phyloP scores from a whole-genome alignment of 2,888 invertebrate genomes.

The Himalopsyche anomala region DNA sequence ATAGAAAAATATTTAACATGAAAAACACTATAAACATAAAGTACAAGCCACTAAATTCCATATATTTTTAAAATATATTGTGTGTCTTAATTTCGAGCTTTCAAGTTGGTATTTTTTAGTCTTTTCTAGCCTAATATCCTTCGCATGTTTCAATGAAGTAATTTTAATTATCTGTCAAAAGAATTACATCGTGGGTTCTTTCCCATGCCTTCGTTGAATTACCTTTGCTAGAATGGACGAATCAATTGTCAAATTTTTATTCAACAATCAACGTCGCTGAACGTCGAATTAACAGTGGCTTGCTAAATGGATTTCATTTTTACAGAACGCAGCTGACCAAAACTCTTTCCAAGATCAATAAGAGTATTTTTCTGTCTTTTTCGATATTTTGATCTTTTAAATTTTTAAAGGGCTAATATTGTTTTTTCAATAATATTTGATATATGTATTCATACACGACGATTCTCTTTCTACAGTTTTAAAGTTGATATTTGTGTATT shows the following conservation, averaged over 20 bases:
- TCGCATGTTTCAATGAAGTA: slow-evolving; percentile 43
- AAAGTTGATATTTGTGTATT: no score
- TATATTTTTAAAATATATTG: neutral
- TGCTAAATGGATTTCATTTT: neutral
- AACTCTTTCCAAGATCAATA: no score
- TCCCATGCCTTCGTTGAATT: slow-evolving; percentile 62
- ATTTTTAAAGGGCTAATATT: no score
- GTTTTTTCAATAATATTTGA: no score
- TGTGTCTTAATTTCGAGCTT: neutral
- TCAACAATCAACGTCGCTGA: slow-evolving; percentile 24
- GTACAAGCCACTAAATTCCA: no score
- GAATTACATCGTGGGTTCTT: slow-evolving; percentile 54
- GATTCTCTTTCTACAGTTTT: no score
- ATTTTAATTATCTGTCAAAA: slow-evolving; percentile 40
- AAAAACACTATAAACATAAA: no score
- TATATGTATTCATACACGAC: no score
- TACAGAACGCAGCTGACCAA: neutral
- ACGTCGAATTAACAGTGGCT: slow-evolving; percentile 22
- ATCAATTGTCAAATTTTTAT: slow-evolving; percentile 65
- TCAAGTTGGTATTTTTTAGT: neutral
- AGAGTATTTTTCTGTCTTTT: no score
- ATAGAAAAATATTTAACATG: no score
- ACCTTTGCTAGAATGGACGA: slow-evolving; percentile 60
- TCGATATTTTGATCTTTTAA: no score
- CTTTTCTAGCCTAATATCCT: slow-evolving; percentile 45